phyloP scores from a whole-genome alignment of 2,888 invertebrate species.

The Phalera bucephala region DNA sequence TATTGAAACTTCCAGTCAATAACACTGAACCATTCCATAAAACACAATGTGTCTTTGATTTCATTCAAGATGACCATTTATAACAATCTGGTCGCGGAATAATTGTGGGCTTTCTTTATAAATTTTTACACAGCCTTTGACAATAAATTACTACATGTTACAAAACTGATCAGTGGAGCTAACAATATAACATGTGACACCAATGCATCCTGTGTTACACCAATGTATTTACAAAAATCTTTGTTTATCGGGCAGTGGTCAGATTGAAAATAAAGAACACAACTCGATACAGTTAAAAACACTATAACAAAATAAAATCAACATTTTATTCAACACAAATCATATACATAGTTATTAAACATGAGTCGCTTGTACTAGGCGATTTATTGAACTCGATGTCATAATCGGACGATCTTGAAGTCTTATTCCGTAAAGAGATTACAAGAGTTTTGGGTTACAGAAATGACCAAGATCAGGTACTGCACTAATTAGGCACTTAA shows the following conservation, averaged over 20 bases:
- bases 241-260: constrained; percentile 62
- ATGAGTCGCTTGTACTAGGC: constrained; percentile 4
- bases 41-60: constrained; percentile 72
- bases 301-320: constrained; percentile 34
- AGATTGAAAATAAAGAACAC: constrained; percentile 30
- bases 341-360: constrained; percentile 7
- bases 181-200: constrained; percentile 69
- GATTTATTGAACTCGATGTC: constrained; percentile 4
- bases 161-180: constrained; percentile 79
- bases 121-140: constrained; percentile 80
- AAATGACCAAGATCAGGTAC: constrained; percentile 24
- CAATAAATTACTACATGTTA: constrained; percentile 80
- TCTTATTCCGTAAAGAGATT: constrained; percentile 18
- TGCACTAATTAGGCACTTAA: constrained; percentile 28
- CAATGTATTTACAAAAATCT: constrained; percentile 77
- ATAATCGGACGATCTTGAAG: constrained; percentile 18
- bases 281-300: constrained; percentile 27
- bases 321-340: constrained; percentile 26
- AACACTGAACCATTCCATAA: constrained; percentile 81
- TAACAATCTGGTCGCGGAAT: constrained; percentile 62
- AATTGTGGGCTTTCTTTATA: constrained; percentile 64
- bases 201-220: constrained; percentile 70
- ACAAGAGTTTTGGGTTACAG: constrained; percentile 8
- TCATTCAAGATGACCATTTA: constrained; percentile 70
- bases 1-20: constrained; percentile 81